Conservation (phyloP, 2,888 invertebrate species). For the Sepioteuthis lessoniana region DNA sequence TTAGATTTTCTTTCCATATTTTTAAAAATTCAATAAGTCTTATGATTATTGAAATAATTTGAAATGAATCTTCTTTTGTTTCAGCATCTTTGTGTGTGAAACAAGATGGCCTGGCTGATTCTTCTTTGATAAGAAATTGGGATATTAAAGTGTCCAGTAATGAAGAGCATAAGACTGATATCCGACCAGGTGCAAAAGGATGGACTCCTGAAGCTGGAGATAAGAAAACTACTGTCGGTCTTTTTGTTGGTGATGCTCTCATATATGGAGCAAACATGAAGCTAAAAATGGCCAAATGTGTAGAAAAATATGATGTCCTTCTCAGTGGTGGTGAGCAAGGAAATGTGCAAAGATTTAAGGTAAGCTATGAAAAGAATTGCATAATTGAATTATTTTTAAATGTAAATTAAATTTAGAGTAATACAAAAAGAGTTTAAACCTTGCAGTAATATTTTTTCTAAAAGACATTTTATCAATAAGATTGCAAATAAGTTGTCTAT, state of each 20-base stretch:
- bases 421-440: too few relatives aligned
- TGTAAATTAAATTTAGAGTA: too few relatives aligned
- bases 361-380: too few relatives aligned
- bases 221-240: neutral
- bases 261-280: neutral
- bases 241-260: conserved; percentile 35
- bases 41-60: too few relatives aligned
- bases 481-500: too few relatives aligned
- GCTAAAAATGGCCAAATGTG: neutral
- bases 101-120: conserved; percentile 13
- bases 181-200: conserved; percentile 35
- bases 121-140: conserved; percentile 11
- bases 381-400: too few relatives aligned
- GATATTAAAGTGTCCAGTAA: neutral
- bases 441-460: too few relatives aligned
- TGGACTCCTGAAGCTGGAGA: neutral
- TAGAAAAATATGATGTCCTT: neutral
- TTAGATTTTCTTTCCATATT: too few relatives aligned
- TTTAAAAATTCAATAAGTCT: too few relatives aligned
- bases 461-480: too few relatives aligned
- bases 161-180: neutral
- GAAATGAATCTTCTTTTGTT: neutral
- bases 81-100: neutral
- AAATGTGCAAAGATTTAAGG: too few relatives aligned
- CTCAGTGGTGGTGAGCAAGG: neutral